Evolutionary conservation across 2,113 vertebrate species (phyloP), one percentile per base, ranked within the genome.

Genomic region (Callocephalon fimbriatum): DNA sequence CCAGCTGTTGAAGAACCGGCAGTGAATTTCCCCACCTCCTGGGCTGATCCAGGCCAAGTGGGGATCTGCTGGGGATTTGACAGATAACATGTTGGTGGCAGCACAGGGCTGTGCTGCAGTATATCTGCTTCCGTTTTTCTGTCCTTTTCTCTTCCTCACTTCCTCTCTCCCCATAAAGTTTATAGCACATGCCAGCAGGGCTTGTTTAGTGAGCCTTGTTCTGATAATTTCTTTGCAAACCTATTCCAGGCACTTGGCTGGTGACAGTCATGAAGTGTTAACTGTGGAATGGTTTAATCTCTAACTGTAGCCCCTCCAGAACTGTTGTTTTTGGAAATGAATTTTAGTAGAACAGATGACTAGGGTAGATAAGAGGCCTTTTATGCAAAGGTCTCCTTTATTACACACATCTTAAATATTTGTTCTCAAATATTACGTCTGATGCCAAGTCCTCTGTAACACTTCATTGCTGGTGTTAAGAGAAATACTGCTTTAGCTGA

Each of bases 361-460:
- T 76, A 65, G 17, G 31, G 26, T 53, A 96, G 51, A 66, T 81
- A 96, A 74, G 37, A 93, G 13, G 7, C 37, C 9, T 72, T 89
- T 88, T 75, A 95, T 92, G 73, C 15, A 82, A 89, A 91, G 68
- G 25, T 93, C 37, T 82, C 32, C 31, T 91, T 94, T 74, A 92
- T 90, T 93, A 85, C 19, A 82, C 12, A 54, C 25, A 63, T 56
- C 62, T 91, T 90, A 82, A 94, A 77, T 94, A 85, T 92, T 90
- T 94, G 38, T 71, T 88, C 76, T 85, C 62, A 87, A 91, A 88
- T 71, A 85, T 56, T 78, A 12, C 35, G 61, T 84, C 40, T 70
- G 50, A 47, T 90, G 66, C 45, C 53, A 85, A 66, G 37, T 65
- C 61, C 48, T 77, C 35, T 88, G 67, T 58, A 75, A 76, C 29